Evolutionary conservation across 2,797 vertebrate genomes (phyloP).

Genomic region (Gallinago nigripennis): DNA sequence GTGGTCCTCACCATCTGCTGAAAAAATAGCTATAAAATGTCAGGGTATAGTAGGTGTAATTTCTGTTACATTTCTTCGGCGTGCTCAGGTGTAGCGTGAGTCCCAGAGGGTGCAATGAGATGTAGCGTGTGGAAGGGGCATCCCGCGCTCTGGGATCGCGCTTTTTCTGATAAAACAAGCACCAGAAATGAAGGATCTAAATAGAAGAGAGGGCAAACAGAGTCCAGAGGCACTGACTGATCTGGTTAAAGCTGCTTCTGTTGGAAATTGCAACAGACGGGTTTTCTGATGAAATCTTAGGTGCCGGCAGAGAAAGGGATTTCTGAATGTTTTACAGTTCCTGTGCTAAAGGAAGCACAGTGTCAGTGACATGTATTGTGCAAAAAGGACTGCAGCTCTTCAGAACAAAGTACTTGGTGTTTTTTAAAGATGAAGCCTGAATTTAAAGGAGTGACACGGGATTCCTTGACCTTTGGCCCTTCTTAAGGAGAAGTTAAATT

Average conservation of each 20-base stretch:
- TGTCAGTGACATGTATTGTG: neutral
- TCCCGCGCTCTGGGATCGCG: neutral
- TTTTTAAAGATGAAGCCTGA: neutral
- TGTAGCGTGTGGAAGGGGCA: neutral
- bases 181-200: neutral
- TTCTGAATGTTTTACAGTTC: neutral
- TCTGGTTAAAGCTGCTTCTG: neutral
- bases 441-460: neutral
- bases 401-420: neutral
- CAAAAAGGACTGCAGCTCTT: neutral
- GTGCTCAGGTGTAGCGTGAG: neutral
- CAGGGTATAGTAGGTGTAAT: neutral
- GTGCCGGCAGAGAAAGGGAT: neutral
- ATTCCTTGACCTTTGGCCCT: neutral
- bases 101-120: neutral
- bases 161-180: neutral
- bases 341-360: neutral
- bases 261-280: neutral
- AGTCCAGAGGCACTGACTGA: neutral
- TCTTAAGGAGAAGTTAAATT: neutral
- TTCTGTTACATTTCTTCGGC: neutral
- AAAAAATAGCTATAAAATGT: neutral
- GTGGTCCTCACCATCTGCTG: accelerated
- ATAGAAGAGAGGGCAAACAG: neutral
- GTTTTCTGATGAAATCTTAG: neutral